phyloP scores from a whole-genome alignment of 92 coral and sea anemone genomes.

The Zoanthus gigantus region DNA sequence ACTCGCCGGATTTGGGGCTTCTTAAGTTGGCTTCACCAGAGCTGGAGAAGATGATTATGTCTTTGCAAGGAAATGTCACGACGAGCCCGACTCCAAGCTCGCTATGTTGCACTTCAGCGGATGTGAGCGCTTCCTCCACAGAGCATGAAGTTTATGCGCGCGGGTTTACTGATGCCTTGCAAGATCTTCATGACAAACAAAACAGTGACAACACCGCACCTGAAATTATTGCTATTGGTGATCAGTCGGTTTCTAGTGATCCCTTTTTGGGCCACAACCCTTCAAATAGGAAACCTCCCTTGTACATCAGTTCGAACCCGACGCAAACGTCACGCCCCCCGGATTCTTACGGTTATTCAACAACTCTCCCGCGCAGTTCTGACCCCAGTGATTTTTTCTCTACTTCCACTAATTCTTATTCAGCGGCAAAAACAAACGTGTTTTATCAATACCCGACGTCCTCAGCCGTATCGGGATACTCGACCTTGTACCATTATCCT shows the following conservation, averaged over 20 bases:
- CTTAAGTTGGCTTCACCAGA: slow-evolving; percentile 99
- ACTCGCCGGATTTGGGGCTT: slow-evolving; percentile 95
- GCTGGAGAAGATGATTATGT: slow-evolving; percentile 97
- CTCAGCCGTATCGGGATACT: slow-evolving; percentile 59
- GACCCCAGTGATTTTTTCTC: slow-evolving; percentile 81
- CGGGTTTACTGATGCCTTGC: slow-evolving; percentile 97
- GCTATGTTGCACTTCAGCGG: slow-evolving; percentile 70
- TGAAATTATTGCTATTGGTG: slow-evolving; percentile 81
- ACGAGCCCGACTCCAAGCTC: slow-evolving; percentile 87
- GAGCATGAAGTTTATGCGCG: slow-evolving; percentile 84
- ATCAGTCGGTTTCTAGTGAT: slow-evolving; percentile 78
- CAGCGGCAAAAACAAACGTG: slow-evolving; percentile 71
- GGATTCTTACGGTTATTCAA: slow-evolving; percentile 70
- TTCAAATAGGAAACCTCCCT: slow-evolving; percentile 61
- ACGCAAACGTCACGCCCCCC: slow-evolving; percentile 69
- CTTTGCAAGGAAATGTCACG: slow-evolving; percentile 89
- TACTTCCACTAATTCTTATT: slow-evolving; percentile 64
- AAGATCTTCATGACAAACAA: slow-evolving; percentile 97
- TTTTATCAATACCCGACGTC: slow-evolving; percentile 78
- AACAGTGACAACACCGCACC: slow-evolving; percentile 67
- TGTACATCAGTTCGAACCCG: slow-evolving; percentile 69
- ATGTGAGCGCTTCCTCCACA: slow-evolving; percentile 66
- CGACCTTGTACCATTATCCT: slow-evolving; percentile 82
- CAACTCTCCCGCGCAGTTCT: slow-evolving; percentile 63
- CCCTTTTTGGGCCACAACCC: slow-evolving; percentile 88